Evolutionary conservation across 2,113 vertebrate species (phyloP).

Genomic region (Cyphomyrus plagiostoma): DNA sequence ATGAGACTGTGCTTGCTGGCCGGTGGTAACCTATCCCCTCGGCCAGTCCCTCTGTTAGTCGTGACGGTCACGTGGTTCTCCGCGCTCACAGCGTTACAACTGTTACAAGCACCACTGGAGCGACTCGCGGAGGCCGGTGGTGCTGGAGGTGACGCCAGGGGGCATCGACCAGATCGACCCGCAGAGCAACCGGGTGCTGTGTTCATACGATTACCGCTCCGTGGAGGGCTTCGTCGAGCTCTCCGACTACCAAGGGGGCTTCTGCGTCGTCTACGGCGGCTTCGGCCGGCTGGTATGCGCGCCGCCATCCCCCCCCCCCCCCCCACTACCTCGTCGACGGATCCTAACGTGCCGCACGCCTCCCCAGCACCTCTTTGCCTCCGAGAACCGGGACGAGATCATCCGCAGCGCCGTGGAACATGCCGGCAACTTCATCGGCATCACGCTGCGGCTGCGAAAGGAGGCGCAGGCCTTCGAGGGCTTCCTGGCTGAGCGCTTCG

Average conservation of each 20-base stretch:
- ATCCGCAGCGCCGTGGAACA: constrained; percentile 94
- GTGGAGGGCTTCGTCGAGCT: constrained; percentile 95
- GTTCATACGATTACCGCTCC: constrained; percentile 95
- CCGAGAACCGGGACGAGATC: constrained; percentile 91
- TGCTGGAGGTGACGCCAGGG: constrained; percentile 92
- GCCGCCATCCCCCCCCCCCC: background rate
- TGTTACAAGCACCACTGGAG: constrained; percentile 99
- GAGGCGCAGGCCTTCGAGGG: constrained; percentile 81
- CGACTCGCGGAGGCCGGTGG: constrained; percentile 74
- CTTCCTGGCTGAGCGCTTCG: constrained; percentile 81
- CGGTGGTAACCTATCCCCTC: background rate
- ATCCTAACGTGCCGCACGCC: background rate
- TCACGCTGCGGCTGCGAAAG: constrained; percentile 80
- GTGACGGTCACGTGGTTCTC: background rate
- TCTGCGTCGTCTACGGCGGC: constrained; percentile 90
- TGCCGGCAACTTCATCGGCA: constrained; percentile 92
- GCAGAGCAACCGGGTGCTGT: constrained; percentile 83
- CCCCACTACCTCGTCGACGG: background rate
- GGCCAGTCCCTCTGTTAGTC: background rate
- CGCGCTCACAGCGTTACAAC: constrained; percentile 75
- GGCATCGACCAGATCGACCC: constrained; percentile 95
- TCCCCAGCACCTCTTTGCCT: constrained; percentile 89
- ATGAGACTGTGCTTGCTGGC: background rate
- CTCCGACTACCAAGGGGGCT: constrained; percentile 89
- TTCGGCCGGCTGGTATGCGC: constrained; percentile 87